Percentiles rank a stretch among this genome's conserved stretches.
Evolutionary conservation across 2,797 vertebrate species (phyloP).

Genomic region (Tolypeutes matacus): DNA sequence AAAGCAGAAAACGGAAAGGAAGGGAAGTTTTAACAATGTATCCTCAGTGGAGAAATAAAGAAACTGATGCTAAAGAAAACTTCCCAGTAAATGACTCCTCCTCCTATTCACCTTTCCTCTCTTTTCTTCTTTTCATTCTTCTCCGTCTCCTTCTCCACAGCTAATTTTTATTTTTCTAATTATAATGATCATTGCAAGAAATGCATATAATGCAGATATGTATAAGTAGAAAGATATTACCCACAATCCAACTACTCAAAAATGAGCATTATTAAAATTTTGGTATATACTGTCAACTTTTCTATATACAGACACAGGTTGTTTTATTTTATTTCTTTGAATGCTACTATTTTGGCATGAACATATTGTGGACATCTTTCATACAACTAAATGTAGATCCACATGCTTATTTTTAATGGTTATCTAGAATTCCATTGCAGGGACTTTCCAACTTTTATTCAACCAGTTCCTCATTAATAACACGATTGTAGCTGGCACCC

Average conservation of each 20-base stretch:
- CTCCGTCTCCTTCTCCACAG: neutral
- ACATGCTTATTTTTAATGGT: neutral
- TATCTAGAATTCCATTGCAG: neutral
- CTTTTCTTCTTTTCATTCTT: neutral
- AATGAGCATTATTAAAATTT: neutral
- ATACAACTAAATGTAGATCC: neutral
- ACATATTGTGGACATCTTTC: neutral
- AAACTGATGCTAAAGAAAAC: neutral
- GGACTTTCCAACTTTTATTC: neutral
- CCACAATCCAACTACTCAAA: neutral
- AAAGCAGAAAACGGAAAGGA: neutral
- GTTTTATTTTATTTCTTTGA: constrained; percentile 1
- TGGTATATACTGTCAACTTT: neutral
- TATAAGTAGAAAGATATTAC: neutral
- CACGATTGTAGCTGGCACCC: neutral
- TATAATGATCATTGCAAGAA: constrained; percentile 9
- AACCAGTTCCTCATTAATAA: neutral
- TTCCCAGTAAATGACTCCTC: neutral
- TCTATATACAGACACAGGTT: neutral
- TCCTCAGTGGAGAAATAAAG: neutral
- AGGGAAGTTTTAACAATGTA: neutral
- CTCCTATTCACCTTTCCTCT: neutral
- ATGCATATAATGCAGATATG: neutral
- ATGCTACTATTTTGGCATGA: neutral
- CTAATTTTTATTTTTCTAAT: neutral